Evolutionary conservation across 2,888 invertebrate species (phyloP), one percentile per base, ranked within the genome.

Genomic region (Argyresthia goedartella): DNA sequence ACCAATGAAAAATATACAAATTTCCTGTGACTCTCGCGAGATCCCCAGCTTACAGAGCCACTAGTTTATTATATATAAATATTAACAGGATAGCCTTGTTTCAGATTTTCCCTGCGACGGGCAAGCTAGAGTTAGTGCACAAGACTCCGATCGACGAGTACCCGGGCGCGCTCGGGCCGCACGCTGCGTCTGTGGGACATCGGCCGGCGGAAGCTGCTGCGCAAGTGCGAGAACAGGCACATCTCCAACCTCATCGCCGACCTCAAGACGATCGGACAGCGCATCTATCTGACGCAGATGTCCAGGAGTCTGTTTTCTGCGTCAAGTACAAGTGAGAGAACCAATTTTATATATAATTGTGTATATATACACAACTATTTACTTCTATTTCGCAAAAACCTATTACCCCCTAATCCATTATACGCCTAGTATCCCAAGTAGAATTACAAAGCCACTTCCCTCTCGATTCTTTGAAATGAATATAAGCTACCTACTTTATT

Each of bases 161-260:
- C 51, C 97, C 97, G 0, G 91, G 92, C 13, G 96, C 97, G 0
- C 86, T 98, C 50, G 11, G 99, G 99, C 0, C 91, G 93, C 56
- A 93, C 95, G 88, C 81, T 99, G 25, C 87, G 99, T 51, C 89
- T 99, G 41, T 99, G 99, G 71, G 99, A 99, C 71, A 90, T 98
- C 66, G 99, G 99, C 4, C 63, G 78, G 57, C 95, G 98, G 76
- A 99, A 99, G 76, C 84, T 99, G 53, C 79, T 99, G 47, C 89
- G 98, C 51, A 99, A 99, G 85, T 99, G 99, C 82, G 99, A 99
- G 81, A 99, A 99, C 66, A 79, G 90, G 91, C 97, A 98, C 86
- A 94, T 99, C 79, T 98, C 99, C 11, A 97, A 98, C 74, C 91
- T 94, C 59, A 95, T 99, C 59, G 94, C 95, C 0, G 95, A 95